A percentile compares a stretch with the other conserved stretches of the same genome.
Conservation (phyloP, 2,797 vertebrate species). For the Fringilla coelebs region DNA sequence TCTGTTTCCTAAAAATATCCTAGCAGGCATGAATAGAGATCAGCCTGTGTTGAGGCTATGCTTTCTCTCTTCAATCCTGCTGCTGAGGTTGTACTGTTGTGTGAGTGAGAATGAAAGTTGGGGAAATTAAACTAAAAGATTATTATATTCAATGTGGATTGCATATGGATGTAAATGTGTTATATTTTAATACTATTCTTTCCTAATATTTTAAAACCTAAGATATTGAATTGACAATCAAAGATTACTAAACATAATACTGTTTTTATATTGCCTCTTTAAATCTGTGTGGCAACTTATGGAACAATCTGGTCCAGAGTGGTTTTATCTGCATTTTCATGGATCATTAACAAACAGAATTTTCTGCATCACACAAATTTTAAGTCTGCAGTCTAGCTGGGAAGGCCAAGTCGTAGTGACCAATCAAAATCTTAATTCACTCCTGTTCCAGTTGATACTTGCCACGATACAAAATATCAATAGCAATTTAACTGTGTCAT, state of each 20-base stretch:
- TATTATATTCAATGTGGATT: neutral
- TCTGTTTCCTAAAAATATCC: neutral
- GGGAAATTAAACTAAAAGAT: neutral
- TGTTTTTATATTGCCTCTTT: neutral
- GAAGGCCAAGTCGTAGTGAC: neutral
- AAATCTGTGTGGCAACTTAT: neutral
- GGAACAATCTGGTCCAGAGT: neutral
- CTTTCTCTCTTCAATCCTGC: neutral
- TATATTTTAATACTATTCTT: neutral
- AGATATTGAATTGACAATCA: neutral
- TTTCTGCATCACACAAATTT: neutral
- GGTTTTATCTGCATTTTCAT: constrained; percentile 15
- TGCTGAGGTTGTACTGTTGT: neutral
- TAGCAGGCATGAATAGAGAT: neutral
- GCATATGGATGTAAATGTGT: neutral
- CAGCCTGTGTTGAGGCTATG: neutral
- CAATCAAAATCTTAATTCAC: neutral
- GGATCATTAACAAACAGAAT: neutral
- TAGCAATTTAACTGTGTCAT: constrained; percentile 23
- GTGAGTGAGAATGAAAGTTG: neutral
- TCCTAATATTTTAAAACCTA: neutral
- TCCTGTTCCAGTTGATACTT: neutral
- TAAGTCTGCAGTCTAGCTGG: neutral
- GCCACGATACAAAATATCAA: constrained; percentile 1
- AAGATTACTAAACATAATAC: neutral